Conservation (phyloP, 2,888 invertebrate genomes). For the Epistrophella euchroma region DNA sequence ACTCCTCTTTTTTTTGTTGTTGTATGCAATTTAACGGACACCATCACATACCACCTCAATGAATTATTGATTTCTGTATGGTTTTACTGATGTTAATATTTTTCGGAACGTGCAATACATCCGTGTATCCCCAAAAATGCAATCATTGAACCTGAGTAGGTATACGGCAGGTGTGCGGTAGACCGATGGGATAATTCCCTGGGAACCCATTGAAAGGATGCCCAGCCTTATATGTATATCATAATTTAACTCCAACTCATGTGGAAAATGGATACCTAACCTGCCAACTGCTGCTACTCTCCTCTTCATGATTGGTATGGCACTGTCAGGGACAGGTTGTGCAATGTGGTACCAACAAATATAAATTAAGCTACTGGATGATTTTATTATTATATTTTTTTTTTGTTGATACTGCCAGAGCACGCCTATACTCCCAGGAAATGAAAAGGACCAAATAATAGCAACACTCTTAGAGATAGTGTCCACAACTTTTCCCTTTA, state of each 20-base stretch:
- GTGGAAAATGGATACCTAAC: conserved; percentile 64
- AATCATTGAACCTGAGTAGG: conserved; percentile 50
- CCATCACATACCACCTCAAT: conserved; percentile 23
- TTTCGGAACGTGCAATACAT: conserved; percentile 24
- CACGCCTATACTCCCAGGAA: conserved; percentile 14
- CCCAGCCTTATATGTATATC: conserved; percentile 42
- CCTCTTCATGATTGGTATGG: conserved; percentile 31
- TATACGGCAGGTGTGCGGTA: conserved; percentile 32
- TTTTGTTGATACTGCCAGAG: conserved; percentile 1
- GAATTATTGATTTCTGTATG: conserved; percentile 51
- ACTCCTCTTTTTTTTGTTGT: neutral
- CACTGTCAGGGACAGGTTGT: conserved; percentile 43
- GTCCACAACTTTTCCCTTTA: conserved; percentile 42
- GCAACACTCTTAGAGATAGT: conserved; percentile 38
- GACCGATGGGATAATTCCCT: conserved; percentile 45
- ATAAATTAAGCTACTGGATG: conserved; percentile 56
- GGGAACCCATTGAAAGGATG: conserved; percentile 42
- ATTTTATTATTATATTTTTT: conserved; percentile 8
- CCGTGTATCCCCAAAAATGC: conserved; percentile 30
- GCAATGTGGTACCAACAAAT: conserved; percentile 57
- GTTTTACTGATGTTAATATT: conserved; percentile 16
- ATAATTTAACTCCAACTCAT: conserved; percentile 58
- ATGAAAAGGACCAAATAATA: conserved; percentile 37
- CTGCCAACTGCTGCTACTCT: conserved; percentile 48
- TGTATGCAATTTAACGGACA: conserved; percentile 24